A percentile compares a stretch with the other conserved stretches of the same genome.
phyloP scores from a whole-genome alignment of 2,888 invertebrate species.

The Heteromyza rotundicornis region DNA sequence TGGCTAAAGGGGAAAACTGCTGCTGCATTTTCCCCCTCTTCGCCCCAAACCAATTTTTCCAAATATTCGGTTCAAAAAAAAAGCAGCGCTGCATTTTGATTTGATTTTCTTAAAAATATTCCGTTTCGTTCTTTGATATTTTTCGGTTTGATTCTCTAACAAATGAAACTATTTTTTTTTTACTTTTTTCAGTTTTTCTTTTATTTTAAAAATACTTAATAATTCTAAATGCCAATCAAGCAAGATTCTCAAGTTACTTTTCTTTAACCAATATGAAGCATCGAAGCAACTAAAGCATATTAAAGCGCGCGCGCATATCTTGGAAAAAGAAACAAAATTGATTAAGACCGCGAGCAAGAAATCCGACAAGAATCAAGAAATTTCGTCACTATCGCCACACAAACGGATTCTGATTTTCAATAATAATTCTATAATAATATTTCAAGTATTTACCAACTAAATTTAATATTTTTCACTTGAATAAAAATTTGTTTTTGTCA shows the following conservation, averaged over 20 bases:
- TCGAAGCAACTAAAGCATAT: no score
- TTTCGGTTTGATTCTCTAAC: background rate
- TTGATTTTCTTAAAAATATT: background rate
- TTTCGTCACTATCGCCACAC: slow-evolving; percentile 9
- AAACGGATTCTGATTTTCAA: slow-evolving; percentile 19
- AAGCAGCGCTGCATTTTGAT: background rate
- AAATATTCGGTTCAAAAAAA: no score
- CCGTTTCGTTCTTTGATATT: background rate
- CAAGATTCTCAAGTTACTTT: slow-evolving; percentile 24
- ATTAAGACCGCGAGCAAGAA: slow-evolving; percentile 8
- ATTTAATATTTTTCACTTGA: slow-evolving; percentile 34
- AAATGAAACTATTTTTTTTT: slow-evolving; percentile 2
- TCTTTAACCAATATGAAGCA: background rate
- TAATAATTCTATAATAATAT: slow-evolving; percentile 14
- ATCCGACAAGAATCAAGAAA: slow-evolving; percentile 3
- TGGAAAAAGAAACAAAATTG: slow-evolving; percentile 14
- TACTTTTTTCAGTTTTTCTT: slow-evolving; percentile 25
- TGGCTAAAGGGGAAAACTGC: no score
- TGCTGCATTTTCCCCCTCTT: no score
- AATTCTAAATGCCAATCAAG: slow-evolving; percentile 12
- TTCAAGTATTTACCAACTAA: slow-evolving; percentile 27
- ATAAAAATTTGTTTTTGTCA: slow-evolving; percentile 38
- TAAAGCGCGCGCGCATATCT: no score
- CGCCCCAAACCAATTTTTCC: background rate
- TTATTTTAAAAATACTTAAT: background rate